Evolutionary conservation across 2,113 vertebrate species (phyloP).

Genomic region (Jaculus jaculus): DNA sequence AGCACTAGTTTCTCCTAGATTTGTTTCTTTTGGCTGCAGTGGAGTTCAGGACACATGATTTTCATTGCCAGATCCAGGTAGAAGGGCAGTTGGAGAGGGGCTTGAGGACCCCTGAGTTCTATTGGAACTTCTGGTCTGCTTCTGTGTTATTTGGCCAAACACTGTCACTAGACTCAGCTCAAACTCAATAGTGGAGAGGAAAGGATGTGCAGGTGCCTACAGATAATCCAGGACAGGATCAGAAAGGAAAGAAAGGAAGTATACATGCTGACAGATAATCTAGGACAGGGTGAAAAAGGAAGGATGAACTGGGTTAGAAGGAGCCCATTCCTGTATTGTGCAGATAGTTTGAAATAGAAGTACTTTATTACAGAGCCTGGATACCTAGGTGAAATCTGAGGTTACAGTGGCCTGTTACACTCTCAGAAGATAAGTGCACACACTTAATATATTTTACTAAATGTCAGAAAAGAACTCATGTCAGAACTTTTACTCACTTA

Average conservation of each 20-base stretch:
- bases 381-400: neutral
- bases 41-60: neutral
- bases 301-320: neutral
- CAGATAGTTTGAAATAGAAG: no score
- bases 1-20: neutral
- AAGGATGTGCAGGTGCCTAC: neutral
- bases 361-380: neutral
- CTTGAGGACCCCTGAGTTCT: fast-evolving
- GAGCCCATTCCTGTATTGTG: neutral
- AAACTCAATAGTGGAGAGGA: neutral
- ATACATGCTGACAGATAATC: neutral
- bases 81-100: fast-evolving
- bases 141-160: neutral
- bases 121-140: neutral
- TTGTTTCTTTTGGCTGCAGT: neutral
- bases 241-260: neutral
- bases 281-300: neutral
- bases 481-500: slow-evolving; percentile 14
- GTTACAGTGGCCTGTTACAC: neutral
- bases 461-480: neutral
- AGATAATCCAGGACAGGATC: no score
- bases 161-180: neutral
- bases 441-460: neutral
- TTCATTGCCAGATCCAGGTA: neutral
- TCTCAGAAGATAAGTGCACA: neutral